These are phyloP conservation scores for Haliclystus octoradiatus DNA, from an alignment of 30 jellyfish, hydroid and myxozoan species.

Conservation along the genomic window DNA sequence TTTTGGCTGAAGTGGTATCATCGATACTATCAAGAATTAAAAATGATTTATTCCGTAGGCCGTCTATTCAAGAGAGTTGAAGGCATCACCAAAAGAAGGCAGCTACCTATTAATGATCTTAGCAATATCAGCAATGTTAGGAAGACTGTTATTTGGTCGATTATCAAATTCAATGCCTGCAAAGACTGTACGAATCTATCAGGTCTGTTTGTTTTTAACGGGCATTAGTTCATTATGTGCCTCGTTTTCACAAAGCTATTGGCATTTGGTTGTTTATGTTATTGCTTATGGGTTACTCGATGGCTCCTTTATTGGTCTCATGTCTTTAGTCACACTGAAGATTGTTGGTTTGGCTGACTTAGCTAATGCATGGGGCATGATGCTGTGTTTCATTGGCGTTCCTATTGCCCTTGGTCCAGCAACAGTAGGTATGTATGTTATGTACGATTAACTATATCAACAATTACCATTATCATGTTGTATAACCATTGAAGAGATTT, in stretches of 20 bases:
- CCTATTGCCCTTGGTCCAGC: conserved; percentile 96
- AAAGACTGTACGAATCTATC: conserved; percentile 44
- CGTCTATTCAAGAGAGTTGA: conserved; percentile 54
- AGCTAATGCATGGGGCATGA: conserved; percentile 85
- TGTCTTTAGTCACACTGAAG: conserved; percentile 69
- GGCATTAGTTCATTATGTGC: conserved; percentile 44
- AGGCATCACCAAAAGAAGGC: conserved; percentile 39
- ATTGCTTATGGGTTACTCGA: conserved; percentile 75
- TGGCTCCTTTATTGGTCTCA: conserved; percentile 90
- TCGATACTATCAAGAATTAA: too few relatives aligned
- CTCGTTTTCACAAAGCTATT: conserved; percentile 38
- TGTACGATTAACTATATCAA: too few relatives aligned
- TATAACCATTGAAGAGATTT: too few relatives aligned
- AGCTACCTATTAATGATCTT: conserved; percentile 53
- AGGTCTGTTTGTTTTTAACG: conserved; percentile 63
- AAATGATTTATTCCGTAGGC: conserved; percentile 36
- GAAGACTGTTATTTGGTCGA: conserved; percentile 66
- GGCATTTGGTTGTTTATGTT: conserved; percentile 67
- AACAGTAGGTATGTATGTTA: conserved; percentile 64
- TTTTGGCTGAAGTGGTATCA: too few relatives aligned
- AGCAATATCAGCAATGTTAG: conserved; percentile 62
- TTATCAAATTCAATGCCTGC: conserved; percentile 33
- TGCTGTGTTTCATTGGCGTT: conserved; percentile 57
- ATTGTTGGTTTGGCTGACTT: conserved; percentile 57
- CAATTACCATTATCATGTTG: too few relatives aligned